These are phyloP conservation scores for Lates calcarifer DNA, from an alignment of 2,113 vertebrate genomes.

Conservation along the genomic window DNA sequence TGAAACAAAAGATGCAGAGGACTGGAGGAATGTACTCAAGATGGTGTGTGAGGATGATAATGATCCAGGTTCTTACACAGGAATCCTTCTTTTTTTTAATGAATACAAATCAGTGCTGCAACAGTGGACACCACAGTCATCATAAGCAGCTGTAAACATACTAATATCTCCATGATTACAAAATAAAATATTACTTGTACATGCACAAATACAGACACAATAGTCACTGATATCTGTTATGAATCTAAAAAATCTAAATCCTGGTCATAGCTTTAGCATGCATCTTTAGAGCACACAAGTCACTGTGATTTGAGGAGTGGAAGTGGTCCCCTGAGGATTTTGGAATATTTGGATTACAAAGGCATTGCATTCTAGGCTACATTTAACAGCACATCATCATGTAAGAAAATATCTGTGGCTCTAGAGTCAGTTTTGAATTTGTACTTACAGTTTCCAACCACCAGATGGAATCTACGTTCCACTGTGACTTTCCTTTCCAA, in stretches of 20 bases:
- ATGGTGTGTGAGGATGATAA: neutral
- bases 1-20: neutral
- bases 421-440: neutral
- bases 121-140: neutral
- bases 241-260: neutral
- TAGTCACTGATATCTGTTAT: neutral
- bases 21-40: neutral
- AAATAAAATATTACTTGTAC: neutral
- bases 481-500: neutral
- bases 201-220: neutral
- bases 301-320: neutral
- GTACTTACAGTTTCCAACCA: conserved; percentile 57
- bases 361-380: neutral
- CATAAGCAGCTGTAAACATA: neutral
- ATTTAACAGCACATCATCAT: neutral
- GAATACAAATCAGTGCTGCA: neutral
- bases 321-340: neutral
- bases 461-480: conserved; percentile 53
- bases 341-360: neutral
- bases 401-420: neutral
- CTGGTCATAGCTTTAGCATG: neutral
- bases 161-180: neutral
- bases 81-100: neutral
- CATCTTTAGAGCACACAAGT: neutral
- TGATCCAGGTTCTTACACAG: neutral